Evolutionary conservation across 2,797 vertebrate genomes (phyloP).

Genomic region (Protonibea diacanthus): DNA sequence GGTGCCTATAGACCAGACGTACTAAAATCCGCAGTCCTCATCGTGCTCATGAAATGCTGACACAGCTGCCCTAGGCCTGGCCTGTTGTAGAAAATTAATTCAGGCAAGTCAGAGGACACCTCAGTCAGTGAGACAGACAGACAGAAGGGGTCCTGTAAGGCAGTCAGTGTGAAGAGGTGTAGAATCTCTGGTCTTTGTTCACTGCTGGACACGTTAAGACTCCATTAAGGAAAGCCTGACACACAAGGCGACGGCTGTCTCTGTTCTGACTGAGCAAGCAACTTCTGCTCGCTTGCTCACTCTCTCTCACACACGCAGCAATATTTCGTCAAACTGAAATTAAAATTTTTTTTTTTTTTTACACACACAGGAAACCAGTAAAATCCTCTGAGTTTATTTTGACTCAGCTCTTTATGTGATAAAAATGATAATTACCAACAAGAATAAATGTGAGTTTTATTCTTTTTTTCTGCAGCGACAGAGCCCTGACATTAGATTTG

Average conservation of each 20-base stretch:
- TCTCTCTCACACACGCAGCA: neutral
- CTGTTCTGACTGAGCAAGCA: constrained; percentile 78
- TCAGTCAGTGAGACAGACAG: constrained; percentile 77
- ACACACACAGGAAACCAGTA: neutral
- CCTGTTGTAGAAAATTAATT: constrained; percentile 83
- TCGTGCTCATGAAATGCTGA: constrained; percentile 80
- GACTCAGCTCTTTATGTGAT: neutral
- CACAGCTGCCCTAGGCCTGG: constrained; percentile 84
- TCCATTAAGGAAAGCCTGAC: constrained; percentile 81
- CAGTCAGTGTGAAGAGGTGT: constrained; percentile 72
- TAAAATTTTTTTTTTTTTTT: neutral
- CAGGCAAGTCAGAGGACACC: constrained; percentile 83
- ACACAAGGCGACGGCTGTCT: constrained; percentile 71
- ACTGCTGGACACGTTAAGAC: constrained; percentile 81
- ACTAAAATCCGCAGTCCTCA: constrained; percentile 72
- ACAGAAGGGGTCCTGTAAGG: constrained; percentile 74
- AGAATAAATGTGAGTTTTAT: neutral
- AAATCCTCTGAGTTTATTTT: neutral
- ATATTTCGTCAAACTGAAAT: neutral
- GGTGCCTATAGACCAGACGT: constrained; percentile 69
- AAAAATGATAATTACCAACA: neutral
- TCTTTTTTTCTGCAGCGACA: neutral
- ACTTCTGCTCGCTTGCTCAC: constrained; percentile 54
- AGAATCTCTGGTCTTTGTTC: constrained; percentile 82
- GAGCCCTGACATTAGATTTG: neutral